Evolutionary conservation across 2,797 vertebrate genomes (phyloP), one percentile per base, ranked within the genome.

Genomic region (Arrhamphus sclerolepis): DNA sequence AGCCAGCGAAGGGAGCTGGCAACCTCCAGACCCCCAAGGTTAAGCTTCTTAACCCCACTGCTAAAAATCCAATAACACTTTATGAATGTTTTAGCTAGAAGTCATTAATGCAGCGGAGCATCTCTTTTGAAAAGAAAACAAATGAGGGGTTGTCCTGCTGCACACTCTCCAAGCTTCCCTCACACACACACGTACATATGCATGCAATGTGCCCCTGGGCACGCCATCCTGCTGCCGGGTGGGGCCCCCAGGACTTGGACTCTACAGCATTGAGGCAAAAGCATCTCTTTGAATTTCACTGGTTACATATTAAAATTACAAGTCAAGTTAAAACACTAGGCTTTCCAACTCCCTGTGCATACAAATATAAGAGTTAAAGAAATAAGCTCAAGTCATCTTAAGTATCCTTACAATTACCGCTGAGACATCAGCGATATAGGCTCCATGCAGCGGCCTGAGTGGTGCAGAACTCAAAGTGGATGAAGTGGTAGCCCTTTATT

Each of bases 51-150:
- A 91, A 91, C 89, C 90, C 78, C 70, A 58, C 82, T 88, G 89
- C 88, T 91, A 87, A 91, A 89, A 92, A 90, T 92, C 81, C 87
- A 92, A 89, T 91, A 92, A 91, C 87, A 89, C 88, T 89, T 88
- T 90, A 92, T 87, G 86, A 91, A 91, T 90, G 87, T 90, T 92
- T 91, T 81, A 89, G 86, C 90, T 89, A 89, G 78, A 65, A 87
- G 87, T 91, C 89, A 89, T 92, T 91, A 92, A 91, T 89, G 87
- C 88, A 87, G 85, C 74, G 50, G 72, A 87, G 91, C 85, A 91
- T 91, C 89, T 91, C 88, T 87, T 92, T 89, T 69, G 17, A 86
- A 86, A 89, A 85, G 83, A 92, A 92, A 90, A 89, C 78, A 89
- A 92, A 93, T 89, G 85, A 90, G 82, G 62, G 74, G 77, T 73